These are phyloP conservation scores for Tuta absoluta DNA, from an alignment of 2,888 invertebrate species.

Conservation along the genomic window DNA sequence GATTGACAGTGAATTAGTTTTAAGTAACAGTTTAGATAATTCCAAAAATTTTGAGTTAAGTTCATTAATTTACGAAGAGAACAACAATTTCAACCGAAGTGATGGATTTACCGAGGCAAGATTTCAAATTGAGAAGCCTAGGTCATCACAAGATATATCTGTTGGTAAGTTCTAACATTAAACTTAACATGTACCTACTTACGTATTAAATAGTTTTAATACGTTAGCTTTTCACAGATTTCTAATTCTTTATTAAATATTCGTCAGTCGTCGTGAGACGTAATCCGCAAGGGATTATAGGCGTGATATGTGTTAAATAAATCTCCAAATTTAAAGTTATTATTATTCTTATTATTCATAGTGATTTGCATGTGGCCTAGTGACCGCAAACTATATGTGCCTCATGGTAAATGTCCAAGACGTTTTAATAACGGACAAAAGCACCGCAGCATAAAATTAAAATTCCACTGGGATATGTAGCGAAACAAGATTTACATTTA, in stretches of 20 bases:
- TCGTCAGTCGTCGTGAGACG: no score
- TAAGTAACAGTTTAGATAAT: conserved; percentile 36
- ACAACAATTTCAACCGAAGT: conserved; percentile 46
- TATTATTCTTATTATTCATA: background rate
- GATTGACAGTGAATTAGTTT: conserved; percentile 44
- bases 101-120: conserved; percentile 30
- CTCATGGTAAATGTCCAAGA: background rate
- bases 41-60: conserved; percentile 48
- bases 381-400: background rate
- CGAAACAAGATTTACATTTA: no score
- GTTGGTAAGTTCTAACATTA: conserved; percentile 41
- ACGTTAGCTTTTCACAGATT: no score
- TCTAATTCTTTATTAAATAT: no score
- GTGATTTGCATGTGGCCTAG: conserved; percentile 2
- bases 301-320: no score
- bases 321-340: background rate
- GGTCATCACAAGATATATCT: conserved; percentile 33
- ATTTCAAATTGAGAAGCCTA: conserved; percentile 24
- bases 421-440: background rate
- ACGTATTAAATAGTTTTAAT: no score
- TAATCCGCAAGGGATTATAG: no score
- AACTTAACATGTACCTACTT: background rate
- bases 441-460: background rate
- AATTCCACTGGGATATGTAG: background rate
- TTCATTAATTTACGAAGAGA: conserved; percentile 37